phyloP scores from a whole-genome alignment of 2,797 vertebrate species.

The Spinus olivaceus region DNA sequence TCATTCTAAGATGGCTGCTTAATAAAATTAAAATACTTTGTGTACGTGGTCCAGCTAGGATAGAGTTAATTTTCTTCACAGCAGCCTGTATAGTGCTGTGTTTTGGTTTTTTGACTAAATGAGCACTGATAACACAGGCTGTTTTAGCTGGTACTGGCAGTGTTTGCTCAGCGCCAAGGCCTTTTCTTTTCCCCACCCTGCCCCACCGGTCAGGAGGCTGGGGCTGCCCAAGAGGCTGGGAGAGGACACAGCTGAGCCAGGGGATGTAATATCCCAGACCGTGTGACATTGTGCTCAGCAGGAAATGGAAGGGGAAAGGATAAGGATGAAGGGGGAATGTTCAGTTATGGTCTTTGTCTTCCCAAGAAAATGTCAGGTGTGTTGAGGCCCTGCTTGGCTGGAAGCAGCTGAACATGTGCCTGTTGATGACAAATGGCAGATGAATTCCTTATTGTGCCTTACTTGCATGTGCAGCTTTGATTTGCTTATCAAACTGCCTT shows the following conservation, averaged over 20 bases:
- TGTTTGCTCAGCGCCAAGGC: neutral
- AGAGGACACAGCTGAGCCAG: neutral
- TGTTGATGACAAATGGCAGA: neutral
- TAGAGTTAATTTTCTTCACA: neutral
- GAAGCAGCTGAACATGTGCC: neutral
- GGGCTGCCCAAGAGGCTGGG: neutral
- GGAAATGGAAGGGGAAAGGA: neutral
- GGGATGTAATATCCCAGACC: neutral
- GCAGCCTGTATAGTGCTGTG: neutral
- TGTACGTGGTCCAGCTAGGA: neutral
- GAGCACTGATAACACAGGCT: fast-evolving
- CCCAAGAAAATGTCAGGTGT: neutral
- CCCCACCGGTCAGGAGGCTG: neutral
- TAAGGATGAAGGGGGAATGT: fast-evolving
- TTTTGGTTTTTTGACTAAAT: neutral
- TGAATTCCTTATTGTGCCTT: neutral
- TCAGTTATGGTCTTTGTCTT: neutral
- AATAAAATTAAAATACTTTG: neutral
- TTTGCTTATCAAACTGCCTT: neutral
- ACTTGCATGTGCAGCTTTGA: neutral
- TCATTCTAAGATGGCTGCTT: neutral
- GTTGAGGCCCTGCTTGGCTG: neutral
- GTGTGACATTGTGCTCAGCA: fast-evolving
- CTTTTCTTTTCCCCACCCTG: neutral
- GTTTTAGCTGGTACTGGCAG: neutral